Conservation (phyloP, 2,888 invertebrate species). For the Pristionchus arcanus region DNA sequence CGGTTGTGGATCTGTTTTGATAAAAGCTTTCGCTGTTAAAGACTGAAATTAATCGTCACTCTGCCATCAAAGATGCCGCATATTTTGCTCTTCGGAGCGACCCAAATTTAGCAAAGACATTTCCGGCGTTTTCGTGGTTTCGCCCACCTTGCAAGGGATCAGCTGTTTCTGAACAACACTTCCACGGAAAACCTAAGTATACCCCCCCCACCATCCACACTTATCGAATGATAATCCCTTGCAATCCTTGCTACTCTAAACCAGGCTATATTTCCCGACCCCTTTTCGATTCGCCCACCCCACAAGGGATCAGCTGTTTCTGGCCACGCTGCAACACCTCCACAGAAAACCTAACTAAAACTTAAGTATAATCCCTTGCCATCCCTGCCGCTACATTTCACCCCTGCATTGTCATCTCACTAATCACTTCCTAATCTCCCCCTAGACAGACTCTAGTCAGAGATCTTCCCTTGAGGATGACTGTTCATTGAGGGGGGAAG, state of each 20-base stretch:
- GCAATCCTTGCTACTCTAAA: too few relatives aligned
- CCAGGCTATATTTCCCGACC: neutral
- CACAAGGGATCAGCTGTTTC: neutral
- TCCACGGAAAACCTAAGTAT: neutral
- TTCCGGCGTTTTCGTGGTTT: neutral
- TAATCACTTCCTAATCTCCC: neutral
- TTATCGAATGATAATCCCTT: too few relatives aligned
- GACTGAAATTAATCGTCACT: neutral
- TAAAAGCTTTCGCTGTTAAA: neutral
- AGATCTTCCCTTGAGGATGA: neutral
- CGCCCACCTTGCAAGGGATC: neutral
- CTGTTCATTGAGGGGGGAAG: neutral
- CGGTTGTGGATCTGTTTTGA: neutral
- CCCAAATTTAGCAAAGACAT: neutral
- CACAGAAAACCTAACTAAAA: neutral
- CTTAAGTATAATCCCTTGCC: too few relatives aligned
- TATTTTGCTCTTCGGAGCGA: neutral
- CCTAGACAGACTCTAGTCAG: neutral
- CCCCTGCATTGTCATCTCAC: neutral
- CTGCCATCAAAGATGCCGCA: neutral
- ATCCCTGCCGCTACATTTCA: neutral
- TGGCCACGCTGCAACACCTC: neutral
- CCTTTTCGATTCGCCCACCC: neutral
- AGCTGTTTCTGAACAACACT: too few relatives aligned
- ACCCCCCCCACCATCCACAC: too few relatives aligned